phyloP scores from a whole-genome alignment of 2,113 vertebrate species.

The Elgaria multicarinata region DNA sequence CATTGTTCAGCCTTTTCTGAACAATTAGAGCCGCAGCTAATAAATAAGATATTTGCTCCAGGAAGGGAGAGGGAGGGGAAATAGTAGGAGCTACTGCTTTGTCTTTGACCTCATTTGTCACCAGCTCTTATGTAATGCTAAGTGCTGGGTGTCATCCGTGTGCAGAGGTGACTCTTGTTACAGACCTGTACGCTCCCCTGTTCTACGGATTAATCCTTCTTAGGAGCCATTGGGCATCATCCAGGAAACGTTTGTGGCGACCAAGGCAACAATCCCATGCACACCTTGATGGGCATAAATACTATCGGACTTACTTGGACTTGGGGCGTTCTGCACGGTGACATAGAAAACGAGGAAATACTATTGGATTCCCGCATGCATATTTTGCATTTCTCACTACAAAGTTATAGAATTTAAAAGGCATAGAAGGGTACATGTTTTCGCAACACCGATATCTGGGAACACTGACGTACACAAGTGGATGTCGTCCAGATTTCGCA shows the following conservation, averaged over 20 bases:
- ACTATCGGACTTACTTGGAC: neutral
- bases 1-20: slow-evolving; percentile 19
- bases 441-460: neutral
- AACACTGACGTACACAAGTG: too few relatives aligned
- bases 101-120: slow-evolving; percentile 41
- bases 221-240: too few relatives aligned
- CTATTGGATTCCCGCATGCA: neutral
- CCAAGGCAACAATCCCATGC: neutral
- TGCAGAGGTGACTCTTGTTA: neutral
- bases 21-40: slow-evolving; percentile 11
- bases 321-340: too few relatives aligned
- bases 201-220: neutral
- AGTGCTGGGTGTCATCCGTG: neutral
- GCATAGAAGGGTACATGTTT: neutral
- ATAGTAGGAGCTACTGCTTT: neutral
- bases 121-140: slow-evolving; percentile 11
- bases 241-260: neutral
- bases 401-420: neutral
- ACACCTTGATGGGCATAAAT: neutral
- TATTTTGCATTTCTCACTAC: neutral
- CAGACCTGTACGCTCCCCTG: neutral
- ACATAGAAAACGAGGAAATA: too few relatives aligned
- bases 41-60: slow-evolving; percentile 29
- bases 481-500: too few relatives aligned
- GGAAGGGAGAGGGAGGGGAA: neutral